Evolutionary conservation across 92 coral and sea anemone species (phyloP), one percentile per base, ranked within the genome.

Genomic region (Actinostola sp.): DNA sequence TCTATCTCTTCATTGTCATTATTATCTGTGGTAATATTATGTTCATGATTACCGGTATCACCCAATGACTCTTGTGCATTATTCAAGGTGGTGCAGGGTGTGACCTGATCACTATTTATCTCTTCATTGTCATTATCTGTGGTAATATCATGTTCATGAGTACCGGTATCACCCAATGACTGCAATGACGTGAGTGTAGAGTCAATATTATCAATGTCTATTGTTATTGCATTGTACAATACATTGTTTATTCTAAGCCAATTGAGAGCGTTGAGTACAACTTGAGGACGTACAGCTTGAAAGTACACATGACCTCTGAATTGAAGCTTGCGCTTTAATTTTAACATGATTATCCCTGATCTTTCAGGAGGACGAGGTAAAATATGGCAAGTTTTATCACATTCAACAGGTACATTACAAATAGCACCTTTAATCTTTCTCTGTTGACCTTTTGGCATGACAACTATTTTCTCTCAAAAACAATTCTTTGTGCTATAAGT

Each of bases 251-350:
- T 25, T 72, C 17, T 72, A 14, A 86, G 63, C 84, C 87, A 81
- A 2, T 50, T 77, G 19, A 83, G 71, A 10, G 88, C 84, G 41
- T 46, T n/a, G 25, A 61, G 35, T 41, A 83, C 20, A 16, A 83
- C 13, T 63, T 82, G 45, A 39, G 89, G 89, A 14, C 89, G 73
- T 6, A 84, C 89, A 17, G 89, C 89, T 78, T 84, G 76, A 72
- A 78, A 84, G 34, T 84, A 84, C 15, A 84, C 84, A 82, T 76
- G 77, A 49, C 92, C 84, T 77, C 84, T 82, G 58, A 87, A 87
- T 63, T 87, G 56, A 26, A 86, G 77, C 64, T 87, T 87, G 46
- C 90, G 59, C 52, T 83, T 83, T n/a, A 83, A 72, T 76, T 83
- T 83, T 49, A 83, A 63, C 78, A 83, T 60, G 32, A 83, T 76